phyloP scores from a whole-genome alignment of 2,888 invertebrate species.

The Cephus sareptanus region DNA sequence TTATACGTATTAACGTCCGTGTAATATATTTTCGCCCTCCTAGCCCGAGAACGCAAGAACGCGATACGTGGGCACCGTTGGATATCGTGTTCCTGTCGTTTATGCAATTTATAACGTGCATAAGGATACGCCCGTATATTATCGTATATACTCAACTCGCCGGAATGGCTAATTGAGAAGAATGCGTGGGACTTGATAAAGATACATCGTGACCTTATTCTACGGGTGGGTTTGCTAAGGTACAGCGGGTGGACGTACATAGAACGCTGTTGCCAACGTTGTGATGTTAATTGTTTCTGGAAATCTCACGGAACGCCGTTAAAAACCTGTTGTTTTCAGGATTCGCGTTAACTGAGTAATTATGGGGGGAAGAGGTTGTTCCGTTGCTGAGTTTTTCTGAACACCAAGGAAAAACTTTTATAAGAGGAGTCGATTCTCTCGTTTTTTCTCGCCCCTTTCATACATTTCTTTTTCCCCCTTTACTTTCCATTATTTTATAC shows the following conservation, averaged over 20 bases:
- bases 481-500: not conserved
- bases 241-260: not conserved
- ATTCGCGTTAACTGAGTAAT: not conserved
- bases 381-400: not conserved
- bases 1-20: not conserved
- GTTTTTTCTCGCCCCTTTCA: not conserved
- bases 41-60: not conserved
- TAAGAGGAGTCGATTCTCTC: not conserved
- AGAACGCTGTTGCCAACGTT: not conserved
- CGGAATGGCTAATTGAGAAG: slow-evolving; percentile 30
- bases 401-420: not conserved
- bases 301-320: not conserved
- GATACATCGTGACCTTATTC: slow-evolving; percentile 9
- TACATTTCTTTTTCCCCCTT: not conserved
- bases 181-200: slow-evolving; percentile 39
- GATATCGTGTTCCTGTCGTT: slow-evolving; percentile 4
- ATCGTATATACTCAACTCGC: slow-evolving; percentile 17
- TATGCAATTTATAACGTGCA: slow-evolving; percentile 13
- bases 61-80: not conserved
- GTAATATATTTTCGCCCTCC: not conserved
- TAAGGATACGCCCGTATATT: slow-evolving; percentile 8
- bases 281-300: not conserved
- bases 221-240: not conserved
- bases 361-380: not conserved
- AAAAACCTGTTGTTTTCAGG: not conserved